A percentile compares a stretch with the other conserved stretches of the same genome.
Evolutionary conservation across 2,797 vertebrate genomes (phyloP).

Genomic region (Danio tinwini): DNA sequence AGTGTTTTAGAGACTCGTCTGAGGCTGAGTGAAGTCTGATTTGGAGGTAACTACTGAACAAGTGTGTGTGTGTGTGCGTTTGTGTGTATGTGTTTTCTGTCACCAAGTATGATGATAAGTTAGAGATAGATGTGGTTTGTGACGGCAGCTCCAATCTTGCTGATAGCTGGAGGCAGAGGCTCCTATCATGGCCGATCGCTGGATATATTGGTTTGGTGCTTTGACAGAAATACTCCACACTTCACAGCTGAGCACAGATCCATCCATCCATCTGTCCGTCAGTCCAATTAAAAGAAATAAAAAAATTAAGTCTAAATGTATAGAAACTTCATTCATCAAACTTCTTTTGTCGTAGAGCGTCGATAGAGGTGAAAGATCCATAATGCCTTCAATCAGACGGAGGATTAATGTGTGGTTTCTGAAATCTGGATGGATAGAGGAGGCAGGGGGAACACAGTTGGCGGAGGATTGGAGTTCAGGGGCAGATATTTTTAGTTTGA

Average conservation of each 20-base stretch:
- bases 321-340: constrained; percentile 17
- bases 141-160: constrained; percentile 36
- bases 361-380: constrained; percentile 26
- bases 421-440: constrained; percentile 3
- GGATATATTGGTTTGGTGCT: constrained; percentile 14
- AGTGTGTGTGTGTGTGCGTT: background rate
- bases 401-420: constrained; percentile 18
- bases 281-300: background rate
- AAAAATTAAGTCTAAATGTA: background rate
- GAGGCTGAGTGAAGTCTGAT: background rate
- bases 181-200: constrained; percentile 40
- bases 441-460: constrained; percentile 19
- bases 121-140: constrained; percentile 7
- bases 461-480: constrained; percentile 33
- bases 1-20: background rate
- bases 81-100: constrained; percentile 12
- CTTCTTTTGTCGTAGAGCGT: constrained; percentile 10
- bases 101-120: constrained; percentile 51
- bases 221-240: constrained; percentile 29
- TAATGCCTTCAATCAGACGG: constrained; percentile 19
- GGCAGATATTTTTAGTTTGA: constrained; percentile 54
- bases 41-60: background rate
- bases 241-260: constrained; percentile 38
- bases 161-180: constrained; percentile 26
- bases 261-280: constrained; percentile 3